Percentiles rank a stretch among this genome's conserved stretches.
Conservation (phyloP, 2,113 vertebrate species). For the Trochalopteron elliotii region DNA sequence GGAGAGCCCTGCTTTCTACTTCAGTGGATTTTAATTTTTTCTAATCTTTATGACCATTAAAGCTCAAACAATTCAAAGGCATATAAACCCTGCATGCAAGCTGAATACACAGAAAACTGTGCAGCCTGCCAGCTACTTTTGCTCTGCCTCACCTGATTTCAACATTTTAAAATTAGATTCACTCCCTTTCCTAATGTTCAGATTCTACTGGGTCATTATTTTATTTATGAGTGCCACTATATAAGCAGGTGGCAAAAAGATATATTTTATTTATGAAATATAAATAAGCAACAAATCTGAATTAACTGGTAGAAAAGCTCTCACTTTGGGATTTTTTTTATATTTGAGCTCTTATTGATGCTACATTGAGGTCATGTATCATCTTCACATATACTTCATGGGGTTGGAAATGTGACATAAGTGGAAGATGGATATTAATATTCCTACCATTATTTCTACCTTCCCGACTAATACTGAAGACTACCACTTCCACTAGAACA, state of each 20-base stretch:
- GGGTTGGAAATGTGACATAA: neutral
- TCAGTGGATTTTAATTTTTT: slow-evolving; percentile 14
- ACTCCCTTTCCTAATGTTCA: neutral
- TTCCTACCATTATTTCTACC: neutral
- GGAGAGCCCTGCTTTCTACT: neutral
- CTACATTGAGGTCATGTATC: neutral
- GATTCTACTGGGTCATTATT: neutral
- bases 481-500: neutral
- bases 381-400: neutral
- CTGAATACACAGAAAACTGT: neutral
- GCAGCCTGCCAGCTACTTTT: neutral
- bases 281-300: slow-evolving; percentile 22
- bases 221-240: neutral
- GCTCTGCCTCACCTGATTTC: neutral
- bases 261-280: slow-evolving; percentile 28
- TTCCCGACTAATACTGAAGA: neutral
- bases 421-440: slow-evolving; percentile 7
- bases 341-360: slow-evolving; percentile 13
- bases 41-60: neutral
- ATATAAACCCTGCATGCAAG: neutral
- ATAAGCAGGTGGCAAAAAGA: neutral
- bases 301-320: neutral
- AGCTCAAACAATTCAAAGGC: neutral
- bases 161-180: neutral
- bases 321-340: neutral